Evolutionary conservation across 2,888 invertebrate genomes (phyloP).

Genomic region (Oxyscelio sp.): DNA sequence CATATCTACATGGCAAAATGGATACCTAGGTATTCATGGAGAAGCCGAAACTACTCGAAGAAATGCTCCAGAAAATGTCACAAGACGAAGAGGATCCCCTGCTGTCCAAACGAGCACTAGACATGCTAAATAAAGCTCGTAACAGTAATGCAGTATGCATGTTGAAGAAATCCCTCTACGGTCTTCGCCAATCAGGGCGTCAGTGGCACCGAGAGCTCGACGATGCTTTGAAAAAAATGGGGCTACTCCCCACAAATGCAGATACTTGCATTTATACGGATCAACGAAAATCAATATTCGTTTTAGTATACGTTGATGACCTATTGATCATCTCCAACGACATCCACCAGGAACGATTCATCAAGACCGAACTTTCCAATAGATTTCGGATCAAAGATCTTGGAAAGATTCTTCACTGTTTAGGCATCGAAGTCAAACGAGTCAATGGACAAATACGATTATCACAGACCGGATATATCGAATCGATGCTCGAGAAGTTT

Average conservation of each 20-base stretch:
- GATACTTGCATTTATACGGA: conserved; percentile 22
- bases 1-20: background rate
- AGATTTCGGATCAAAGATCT: background rate
- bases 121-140: background rate
- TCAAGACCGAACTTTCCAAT: background rate
- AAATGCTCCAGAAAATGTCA: conserved; percentile 1
- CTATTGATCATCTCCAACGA: background rate
- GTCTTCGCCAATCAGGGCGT: conserved; percentile 6
- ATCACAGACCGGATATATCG: too few relatives aligned
- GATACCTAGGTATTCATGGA: background rate
- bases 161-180: conserved; percentile 9
- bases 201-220: conserved; percentile 7
- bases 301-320: conserved; percentile 1
- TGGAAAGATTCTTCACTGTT: background rate
- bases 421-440: background rate
- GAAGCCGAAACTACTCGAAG: background rate
- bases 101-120: background rate
- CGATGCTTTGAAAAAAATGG: background rate
- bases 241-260: background rate
- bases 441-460: too few relatives aligned
- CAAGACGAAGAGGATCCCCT: background rate
- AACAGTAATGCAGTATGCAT: background rate
- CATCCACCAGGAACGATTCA: background rate
- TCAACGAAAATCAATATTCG: background rate
- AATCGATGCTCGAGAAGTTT: too few relatives aligned